phyloP scores from a whole-genome alignment of 2,888 invertebrate species.

The Teleogryllus oceanicus region DNA sequence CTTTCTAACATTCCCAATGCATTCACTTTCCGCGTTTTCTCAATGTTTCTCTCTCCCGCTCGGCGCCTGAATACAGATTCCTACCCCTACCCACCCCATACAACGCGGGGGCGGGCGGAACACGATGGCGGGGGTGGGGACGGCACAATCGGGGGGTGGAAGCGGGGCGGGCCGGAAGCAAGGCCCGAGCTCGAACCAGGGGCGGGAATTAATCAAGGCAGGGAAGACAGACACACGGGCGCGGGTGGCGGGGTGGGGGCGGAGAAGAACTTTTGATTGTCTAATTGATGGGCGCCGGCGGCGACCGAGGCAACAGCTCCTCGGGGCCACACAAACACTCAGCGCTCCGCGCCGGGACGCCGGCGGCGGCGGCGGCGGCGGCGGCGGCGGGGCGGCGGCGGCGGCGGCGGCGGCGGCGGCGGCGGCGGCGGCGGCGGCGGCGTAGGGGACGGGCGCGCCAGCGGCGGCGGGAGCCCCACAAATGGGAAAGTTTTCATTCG shows the following conservation, averaged over 20 bases:
- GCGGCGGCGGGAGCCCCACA: not conserved
- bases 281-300: slow-evolving; percentile 6
- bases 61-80: too few relatives aligned
- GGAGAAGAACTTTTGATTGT: slow-evolving; percentile 18
- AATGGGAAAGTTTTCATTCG: slow-evolving; percentile 27
- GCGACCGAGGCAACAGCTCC: not conserved
- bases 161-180: not conserved
- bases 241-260: not conserved
- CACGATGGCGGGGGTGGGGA: not conserved
- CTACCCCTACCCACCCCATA: too few relatives aligned
- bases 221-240: too few relatives aligned
- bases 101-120: too few relatives aligned
- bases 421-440: not conserved
- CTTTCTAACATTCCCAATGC: too few relatives aligned
- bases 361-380: not conserved
- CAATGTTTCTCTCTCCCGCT: too few relatives aligned
- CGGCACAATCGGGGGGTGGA: not conserved
- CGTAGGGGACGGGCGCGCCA: not conserved
- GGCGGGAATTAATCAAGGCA: not conserved
- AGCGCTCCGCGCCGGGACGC: too few relatives aligned
- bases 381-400: too few relatives aligned
- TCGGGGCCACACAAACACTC: not conserved
- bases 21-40: too few relatives aligned
- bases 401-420: not conserved
- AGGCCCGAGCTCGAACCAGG: not conserved